Evolutionary conservation across 1,140 invertebrate genomes (phyloP), one percentile per base, ranked within the genome.

Genomic region (Trichoplusia ni): DNA sequence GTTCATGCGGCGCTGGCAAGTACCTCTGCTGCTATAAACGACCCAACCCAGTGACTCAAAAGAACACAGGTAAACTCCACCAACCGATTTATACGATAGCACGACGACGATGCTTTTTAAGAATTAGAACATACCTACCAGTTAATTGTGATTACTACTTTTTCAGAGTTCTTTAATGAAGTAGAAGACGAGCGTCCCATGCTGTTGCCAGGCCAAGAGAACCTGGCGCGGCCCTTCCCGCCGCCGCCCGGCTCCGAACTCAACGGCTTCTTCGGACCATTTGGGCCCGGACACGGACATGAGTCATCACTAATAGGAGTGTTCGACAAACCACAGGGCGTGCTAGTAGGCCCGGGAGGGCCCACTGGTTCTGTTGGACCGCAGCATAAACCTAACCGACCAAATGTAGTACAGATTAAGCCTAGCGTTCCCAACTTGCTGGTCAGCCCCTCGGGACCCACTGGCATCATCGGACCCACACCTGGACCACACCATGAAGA

Each of bases 271-370:
- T 83, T 89, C 31, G 91, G 90, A 2, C 59, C 71, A 13, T 38
- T 14, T 13, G 63, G 49, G 0, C 58, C 13, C 13, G 63, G 49
- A 0, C 58, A 60, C 2, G 33, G 13, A 9, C 59, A 64, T 51
- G 46, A 66, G 14, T 18, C 70, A 67, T 56, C 47, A 2, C 9
- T 46, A 27, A 29, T 35, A 0, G 67, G 61, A 18, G 60, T 64
- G 0, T 59, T 70, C 14, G 54, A 66, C 16, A 64, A 67, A 4
- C 70, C 64, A 4, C 61, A n/a, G 38, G 91, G 92, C 2, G 79
- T 93, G 5, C 71, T 93, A 1, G 91, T 92, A 0, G 93, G 93
- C 0, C 93, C 93, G 1, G 89, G 84, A 2, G 92, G 92, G 27
- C 92, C 92, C 1, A 92, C 90, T 0, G 92, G 92, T 2, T 70